Percentiles rank a stretch among this genome's conserved stretches.
Evolutionary conservation across 2,888 invertebrate species (phyloP).

Genomic region (Drosophila seclusa): DNA sequence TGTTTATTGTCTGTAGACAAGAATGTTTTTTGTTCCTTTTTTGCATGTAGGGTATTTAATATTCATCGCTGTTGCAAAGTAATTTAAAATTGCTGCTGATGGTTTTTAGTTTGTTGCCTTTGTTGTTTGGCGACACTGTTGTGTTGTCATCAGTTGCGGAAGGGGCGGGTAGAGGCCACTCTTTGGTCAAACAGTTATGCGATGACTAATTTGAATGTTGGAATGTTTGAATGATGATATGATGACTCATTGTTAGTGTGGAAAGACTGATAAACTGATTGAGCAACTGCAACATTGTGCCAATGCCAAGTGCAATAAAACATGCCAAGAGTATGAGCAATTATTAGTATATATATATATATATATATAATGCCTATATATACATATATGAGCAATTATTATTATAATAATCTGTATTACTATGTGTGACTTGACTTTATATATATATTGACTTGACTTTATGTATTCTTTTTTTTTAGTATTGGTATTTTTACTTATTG

Average conservation of each 20-base stretch:
- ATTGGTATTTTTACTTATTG: no score
- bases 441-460: no score
- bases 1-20: background rate
- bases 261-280: slow-evolving; percentile 36
- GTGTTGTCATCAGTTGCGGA: slow-evolving; percentile 17
- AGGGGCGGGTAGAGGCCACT: background rate
- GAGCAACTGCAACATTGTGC: slow-evolving; percentile 25
- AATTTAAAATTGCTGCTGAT: slow-evolving; percentile 29
- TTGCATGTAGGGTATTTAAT: slow-evolving; percentile 30
- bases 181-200: slow-evolving; percentile 27
- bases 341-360: background rate
- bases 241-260: slow-evolving; percentile 30
- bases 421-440: no score
- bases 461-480: no score
- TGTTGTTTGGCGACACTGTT: slow-evolving; percentile 33
- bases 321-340: slow-evolving; percentile 23
- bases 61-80: slow-evolving; percentile 5
- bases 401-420: no score
- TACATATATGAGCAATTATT: background rate
- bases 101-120: slow-evolving; percentile 6
- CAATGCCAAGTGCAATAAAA: slow-evolving; percentile 16
- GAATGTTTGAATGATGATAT: background rate
- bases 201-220: slow-evolving; percentile 55
- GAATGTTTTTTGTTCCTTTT: background rate
- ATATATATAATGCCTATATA: background rate